Conservation (phyloP, 2,113 vertebrate genomes). For the Hyperopisus bebe region DNA sequence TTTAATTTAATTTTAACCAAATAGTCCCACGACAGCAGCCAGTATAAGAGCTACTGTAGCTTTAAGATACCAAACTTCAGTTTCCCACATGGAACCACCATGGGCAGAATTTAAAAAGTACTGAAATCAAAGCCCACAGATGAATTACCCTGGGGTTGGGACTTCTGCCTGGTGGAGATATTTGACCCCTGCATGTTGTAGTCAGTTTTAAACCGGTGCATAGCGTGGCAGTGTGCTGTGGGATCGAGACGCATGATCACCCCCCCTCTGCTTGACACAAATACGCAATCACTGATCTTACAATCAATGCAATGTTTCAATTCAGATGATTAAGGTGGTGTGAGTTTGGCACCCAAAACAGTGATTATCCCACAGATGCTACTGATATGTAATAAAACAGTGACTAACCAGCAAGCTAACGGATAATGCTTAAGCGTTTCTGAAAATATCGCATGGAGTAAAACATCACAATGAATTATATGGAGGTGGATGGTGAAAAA, state of each 20-base stretch:
- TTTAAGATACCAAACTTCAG: not conserved
- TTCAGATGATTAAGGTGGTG: not conserved
- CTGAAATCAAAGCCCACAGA: not conserved
- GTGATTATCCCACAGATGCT: not conserved
- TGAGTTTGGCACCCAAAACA: too few species aligned
- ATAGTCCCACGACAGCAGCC: not conserved
- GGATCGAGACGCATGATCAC: not conserved
- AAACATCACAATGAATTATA: not conserved
- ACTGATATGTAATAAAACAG: not conserved
- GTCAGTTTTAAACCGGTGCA: too few species aligned
- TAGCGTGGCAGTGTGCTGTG: not conserved
- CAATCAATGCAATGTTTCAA: not conserved
- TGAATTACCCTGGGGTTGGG: not conserved
- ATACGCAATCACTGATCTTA: not conserved
- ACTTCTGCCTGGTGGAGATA: not conserved
- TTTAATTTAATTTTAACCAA: too few species aligned
- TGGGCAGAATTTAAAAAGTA: conserved; percentile 55
- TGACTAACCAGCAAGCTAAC: not conserved
- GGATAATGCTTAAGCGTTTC: not conserved
- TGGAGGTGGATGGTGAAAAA: not conserved
- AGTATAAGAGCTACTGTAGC: not conserved
- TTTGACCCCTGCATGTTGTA: not conserved
- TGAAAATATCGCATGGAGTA: not conserved
- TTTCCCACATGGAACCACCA: not conserved
- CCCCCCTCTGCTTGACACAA: not conserved